Evolutionary conservation across 2,113 vertebrate genomes (phyloP).

Genomic region (Nettapus auritus): DNA sequence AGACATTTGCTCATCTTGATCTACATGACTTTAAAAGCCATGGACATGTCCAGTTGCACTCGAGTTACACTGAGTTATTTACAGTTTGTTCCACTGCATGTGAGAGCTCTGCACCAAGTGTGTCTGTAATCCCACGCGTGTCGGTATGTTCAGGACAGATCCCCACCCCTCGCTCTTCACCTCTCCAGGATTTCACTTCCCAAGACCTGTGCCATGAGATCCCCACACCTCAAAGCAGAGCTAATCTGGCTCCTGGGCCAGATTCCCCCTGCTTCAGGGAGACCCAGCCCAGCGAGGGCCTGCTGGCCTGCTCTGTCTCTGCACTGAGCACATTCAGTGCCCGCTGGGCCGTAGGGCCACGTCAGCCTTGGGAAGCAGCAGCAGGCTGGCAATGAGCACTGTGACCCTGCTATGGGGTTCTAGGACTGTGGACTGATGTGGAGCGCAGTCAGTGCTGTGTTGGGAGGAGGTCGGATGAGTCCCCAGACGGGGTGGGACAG

Average conservation of each 20-base stretch:
- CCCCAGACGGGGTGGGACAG: not conserved
- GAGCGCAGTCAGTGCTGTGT: not conserved
- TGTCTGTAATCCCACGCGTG: not conserved
- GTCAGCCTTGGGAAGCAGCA: not conserved
- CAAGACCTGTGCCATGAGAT: not conserved
- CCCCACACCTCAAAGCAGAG: not conserved
- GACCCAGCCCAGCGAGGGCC: not conserved
- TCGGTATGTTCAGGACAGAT: not conserved
- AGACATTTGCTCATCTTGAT: not conserved
- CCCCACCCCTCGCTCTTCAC: not conserved
- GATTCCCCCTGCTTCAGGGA: not conserved
- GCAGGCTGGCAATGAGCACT: not conserved
- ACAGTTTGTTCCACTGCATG: not conserved
- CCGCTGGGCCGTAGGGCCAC: rapidly evolving
- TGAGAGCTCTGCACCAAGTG: not conserved
- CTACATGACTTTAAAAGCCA: not conserved
- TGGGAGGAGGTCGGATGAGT: not conserved
- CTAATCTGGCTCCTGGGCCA: not conserved
- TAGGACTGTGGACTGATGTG: no score
- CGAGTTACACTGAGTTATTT: not conserved
- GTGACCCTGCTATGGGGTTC: not conserved
- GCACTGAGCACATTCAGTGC: not conserved
- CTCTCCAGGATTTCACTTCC: not conserved
- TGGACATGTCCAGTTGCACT: not conserved
- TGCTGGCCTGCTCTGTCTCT: no score